These are phyloP conservation scores for Megaustenia siamemsis DNA, from an alignment of 2,888 invertebrate genomes.

Conservation along the genomic window DNA sequence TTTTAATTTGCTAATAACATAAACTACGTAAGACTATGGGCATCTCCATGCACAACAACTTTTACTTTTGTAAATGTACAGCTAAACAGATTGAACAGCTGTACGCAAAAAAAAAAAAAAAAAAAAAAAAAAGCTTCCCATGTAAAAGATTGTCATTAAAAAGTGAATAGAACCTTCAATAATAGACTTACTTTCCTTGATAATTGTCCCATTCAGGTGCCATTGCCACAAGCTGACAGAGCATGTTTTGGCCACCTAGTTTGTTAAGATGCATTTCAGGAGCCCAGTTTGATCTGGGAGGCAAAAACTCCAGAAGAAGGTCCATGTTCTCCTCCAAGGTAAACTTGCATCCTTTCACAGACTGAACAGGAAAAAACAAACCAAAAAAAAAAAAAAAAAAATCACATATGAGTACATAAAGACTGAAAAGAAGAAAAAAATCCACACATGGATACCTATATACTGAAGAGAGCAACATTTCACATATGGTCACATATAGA, in stretches of 20 bases:
- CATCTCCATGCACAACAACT: too few relatives aligned
- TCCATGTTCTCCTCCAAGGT: slow-evolving; percentile 93
- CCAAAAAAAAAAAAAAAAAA: background rate
- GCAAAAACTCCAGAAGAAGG: slow-evolving; percentile 87
- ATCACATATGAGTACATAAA: background rate
- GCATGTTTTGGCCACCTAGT: slow-evolving; percentile 87
- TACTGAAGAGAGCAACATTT: too few relatives aligned
- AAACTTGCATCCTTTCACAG: slow-evolving; percentile 85
- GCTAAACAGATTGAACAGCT: too few relatives aligned
- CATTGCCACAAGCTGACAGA: slow-evolving; percentile 92
- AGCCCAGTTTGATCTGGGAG: slow-evolving; percentile 89
- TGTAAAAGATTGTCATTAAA: too few relatives aligned
- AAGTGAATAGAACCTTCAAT: too few relatives aligned
- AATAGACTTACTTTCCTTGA: slow-evolving; percentile 84
- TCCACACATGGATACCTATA: too few relatives aligned
- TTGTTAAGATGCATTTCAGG: slow-evolving; percentile 93
- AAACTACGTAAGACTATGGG: too few relatives aligned
- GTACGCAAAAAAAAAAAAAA: too few relatives aligned
- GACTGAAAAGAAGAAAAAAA: background rate
- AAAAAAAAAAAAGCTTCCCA: too few relatives aligned
- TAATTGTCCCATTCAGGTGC: slow-evolving; percentile 93
- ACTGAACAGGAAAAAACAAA: slow-evolving; percentile 74
- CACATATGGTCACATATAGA: too few relatives aligned
- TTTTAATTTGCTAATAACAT: too few relatives aligned
- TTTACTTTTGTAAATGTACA: too few relatives aligned